Conservation (phyloP, 1,140 invertebrate genomes). For the Sweltsa coloradensis region DNA sequence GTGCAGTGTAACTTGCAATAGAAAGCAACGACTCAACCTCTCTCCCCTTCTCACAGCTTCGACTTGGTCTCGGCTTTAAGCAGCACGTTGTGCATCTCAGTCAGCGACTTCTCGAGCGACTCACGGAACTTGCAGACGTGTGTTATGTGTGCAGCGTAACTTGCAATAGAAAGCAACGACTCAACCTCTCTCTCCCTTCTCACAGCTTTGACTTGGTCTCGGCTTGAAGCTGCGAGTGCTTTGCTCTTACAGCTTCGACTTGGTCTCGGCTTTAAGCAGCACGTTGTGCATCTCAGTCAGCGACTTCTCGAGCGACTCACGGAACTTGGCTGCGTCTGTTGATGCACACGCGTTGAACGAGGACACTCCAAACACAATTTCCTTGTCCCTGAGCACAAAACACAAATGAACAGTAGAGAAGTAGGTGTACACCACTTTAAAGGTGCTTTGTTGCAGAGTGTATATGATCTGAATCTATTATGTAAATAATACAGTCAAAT, state of each 20-base stretch:
- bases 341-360: conserved; percentile 44
- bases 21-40: too few relatives aligned
- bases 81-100: too few relatives aligned
- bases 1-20: too few relatives aligned
- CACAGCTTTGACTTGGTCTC: not conserved
- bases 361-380: conserved; percentile 60
- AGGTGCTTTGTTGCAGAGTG: too few relatives aligned
- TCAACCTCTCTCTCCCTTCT: not conserved
- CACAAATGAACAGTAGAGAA: too few relatives aligned
- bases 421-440: too few relatives aligned
- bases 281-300: conserved; percentile 49
- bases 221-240: not conserved
- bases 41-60: too few relatives aligned
- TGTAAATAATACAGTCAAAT: too few relatives aligned
- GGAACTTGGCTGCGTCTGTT: conserved; percentile 39
- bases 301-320: conserved; percentile 38
- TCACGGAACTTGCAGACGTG: not conserved
- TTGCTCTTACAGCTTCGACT: conserved; percentile 38
- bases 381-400: conserved; percentile 43
- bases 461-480: too few relatives aligned
- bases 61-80: too few relatives aligned
- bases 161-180: not conserved
- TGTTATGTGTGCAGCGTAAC: not conserved
- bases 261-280: conserved; percentile 29
- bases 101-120: too few relatives aligned